A percentile compares a stretch with the other conserved stretches of the same genome.
phyloP scores from a whole-genome alignment of 2,888 invertebrate species.

The Oscheius sp. region DNA sequence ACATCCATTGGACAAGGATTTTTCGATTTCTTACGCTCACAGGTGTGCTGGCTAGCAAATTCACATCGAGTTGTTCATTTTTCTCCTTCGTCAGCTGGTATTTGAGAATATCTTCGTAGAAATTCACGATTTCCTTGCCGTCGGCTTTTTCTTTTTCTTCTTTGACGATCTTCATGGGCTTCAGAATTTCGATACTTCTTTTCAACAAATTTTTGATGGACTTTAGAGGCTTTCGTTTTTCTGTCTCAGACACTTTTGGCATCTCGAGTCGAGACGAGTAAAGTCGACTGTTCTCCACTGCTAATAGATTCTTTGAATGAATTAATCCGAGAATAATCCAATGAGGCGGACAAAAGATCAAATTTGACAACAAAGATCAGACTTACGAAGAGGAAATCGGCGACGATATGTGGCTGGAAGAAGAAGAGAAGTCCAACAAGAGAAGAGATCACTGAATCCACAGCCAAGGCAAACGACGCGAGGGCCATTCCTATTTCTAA shows the following conservation, averaged over 20 bases:
- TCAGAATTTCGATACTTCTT: not conserved
- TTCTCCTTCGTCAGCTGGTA: not conserved
- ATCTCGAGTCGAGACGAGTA: not conserved
- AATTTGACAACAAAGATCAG: not conserved
- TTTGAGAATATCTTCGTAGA: not conserved
- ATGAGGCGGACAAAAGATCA: not conserved
- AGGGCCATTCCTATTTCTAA: too few relatives aligned
- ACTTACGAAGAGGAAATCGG: slow-evolving; percentile 63
- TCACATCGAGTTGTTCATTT: too few relatives aligned
- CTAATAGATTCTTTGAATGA: not conserved
- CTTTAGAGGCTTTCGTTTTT: not conserved
- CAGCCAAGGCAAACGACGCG: slow-evolving; percentile 30
- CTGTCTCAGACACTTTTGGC: not conserved
- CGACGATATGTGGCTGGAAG: slow-evolving; percentile 53
- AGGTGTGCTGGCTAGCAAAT: too few relatives aligned
- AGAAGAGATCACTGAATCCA: slow-evolving; percentile 49
- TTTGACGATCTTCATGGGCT: not conserved
- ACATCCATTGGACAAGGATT: not conserved
- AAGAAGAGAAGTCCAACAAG: slow-evolving; percentile 52
- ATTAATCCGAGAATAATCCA: not conserved
- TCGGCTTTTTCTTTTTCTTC: not conserved
- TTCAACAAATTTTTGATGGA: not conserved
- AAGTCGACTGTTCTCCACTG: not conserved
- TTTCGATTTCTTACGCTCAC: not conserved
- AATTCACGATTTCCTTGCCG: not conserved